Evolutionary conservation across 2,113 vertebrate genomes (phyloP), one percentile per base, ranked within the genome.

Genomic region (Solea senegalensis): DNA sequence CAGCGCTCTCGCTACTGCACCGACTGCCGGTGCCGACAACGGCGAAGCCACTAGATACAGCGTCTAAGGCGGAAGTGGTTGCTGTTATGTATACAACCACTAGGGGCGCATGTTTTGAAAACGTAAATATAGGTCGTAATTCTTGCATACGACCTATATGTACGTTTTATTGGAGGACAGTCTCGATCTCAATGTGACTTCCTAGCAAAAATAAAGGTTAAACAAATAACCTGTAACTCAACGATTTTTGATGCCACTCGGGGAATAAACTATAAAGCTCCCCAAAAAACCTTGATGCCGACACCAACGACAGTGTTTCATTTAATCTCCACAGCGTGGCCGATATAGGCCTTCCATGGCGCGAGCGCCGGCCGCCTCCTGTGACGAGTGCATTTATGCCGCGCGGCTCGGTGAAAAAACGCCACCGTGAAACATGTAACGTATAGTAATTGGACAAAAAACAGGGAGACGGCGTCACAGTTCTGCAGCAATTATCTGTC

Each of bases 281-380:
- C 10, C 4, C 21, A 21, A 21, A 48, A 48, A 48, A 48, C 45
- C 48, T 34, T 14, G 50, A 12, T 21, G 14, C 64, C 27, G 55
- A 13, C 12, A 53, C n/a, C 41, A 40, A 67, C 39, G 27, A 65
- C 61, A 39, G 1, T 40, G 59, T 65, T 53, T 50, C 28, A 69
- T 41, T 39, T 65, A 34, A 60, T 9, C 13, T 12, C 39, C 44
- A 50, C 48, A 52, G 48, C 28, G 9, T 4, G 14, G 9, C 49
- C 48, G 15, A 39, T 69, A 43, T 44, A 54, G 50, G 58, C 39
- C 26, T 54, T 71, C 50, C n/a, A n/a, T n/a, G n/a, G n/a, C n/a
- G n/a, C n/a, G n/a, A 1, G 9, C 5, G 40, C 34, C 46, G 65
- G 58, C 68, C 13, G 7, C 27, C 65, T 57, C 1, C 21, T 0